Conservation (phyloP, 2,888 invertebrate species). For the Cantharis lateralis region DNA sequence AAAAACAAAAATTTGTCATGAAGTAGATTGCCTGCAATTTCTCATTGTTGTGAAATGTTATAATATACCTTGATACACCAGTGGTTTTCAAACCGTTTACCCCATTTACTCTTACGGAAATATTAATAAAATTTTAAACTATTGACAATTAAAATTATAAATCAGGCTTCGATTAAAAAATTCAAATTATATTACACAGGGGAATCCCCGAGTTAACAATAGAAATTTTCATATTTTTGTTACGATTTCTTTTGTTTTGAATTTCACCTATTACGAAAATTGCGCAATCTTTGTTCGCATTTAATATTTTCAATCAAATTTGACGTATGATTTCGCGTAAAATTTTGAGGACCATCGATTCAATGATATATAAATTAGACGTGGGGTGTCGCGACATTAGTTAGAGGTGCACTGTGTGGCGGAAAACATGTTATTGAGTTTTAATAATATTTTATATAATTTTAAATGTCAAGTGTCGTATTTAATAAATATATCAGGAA, state of each 20-base stretch:
- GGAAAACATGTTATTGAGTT: constrained; percentile 76
- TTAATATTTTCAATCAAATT: background rate
- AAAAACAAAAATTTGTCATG: background rate
- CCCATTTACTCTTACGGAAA: background rate
- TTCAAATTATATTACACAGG: no score
- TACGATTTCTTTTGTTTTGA: no score
- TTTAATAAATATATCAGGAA: constrained; percentile 70
- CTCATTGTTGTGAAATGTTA: background rate
- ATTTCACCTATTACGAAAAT: background rate
- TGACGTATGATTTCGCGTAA: background rate
- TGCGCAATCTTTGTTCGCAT: background rate
- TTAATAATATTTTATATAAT: constrained; percentile 70
- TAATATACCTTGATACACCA: background rate
- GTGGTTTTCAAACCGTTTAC: background rate
- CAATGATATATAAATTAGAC: background rate
- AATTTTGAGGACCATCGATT: background rate
- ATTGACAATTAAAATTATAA: no score
- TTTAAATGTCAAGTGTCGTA: constrained; percentile 72
- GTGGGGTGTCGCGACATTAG: background rate
- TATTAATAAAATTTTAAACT: no score
- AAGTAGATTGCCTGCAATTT: background rate
- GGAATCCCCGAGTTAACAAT: no score
- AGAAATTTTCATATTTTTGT: no score
- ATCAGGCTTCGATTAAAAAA: no score
- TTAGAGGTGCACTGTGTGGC: constrained; percentile 41